These are phyloP conservation scores for Campylorhamphus procurvoides DNA, from an alignment of 2,113 vertebrate genomes.

Conservation along the genomic window DNA sequence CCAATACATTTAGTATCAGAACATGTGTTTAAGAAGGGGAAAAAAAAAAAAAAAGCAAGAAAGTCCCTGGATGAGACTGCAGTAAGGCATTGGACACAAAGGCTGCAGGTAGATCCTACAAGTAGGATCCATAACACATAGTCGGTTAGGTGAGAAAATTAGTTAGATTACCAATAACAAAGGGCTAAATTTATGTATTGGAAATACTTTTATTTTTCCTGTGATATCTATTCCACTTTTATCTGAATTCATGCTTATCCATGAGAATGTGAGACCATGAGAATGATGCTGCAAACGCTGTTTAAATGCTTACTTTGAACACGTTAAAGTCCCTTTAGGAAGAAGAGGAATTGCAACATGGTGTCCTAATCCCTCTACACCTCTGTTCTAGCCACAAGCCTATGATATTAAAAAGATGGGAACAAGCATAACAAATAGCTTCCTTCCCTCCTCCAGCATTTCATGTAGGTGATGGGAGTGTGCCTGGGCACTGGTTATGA, in stretches of 20 bases:
- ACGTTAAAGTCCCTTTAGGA: not conserved
- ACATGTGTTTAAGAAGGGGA: not conserved
- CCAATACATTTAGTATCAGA: not conserved
- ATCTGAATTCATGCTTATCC: not conserved
- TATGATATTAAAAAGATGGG: not conserved
- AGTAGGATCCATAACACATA: not conserved
- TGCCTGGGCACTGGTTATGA: not conserved
- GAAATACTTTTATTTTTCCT: not conserved
- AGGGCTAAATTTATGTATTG: not conserved
- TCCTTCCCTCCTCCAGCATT: not conserved
- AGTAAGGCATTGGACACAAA: not conserved
- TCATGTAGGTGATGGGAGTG: not conserved
- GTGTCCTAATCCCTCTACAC: not conserved
- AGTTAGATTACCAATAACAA: not conserved
- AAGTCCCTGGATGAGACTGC: not conserved
- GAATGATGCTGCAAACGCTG: not conserved
- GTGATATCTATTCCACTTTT: not conserved
- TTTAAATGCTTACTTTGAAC: not conserved
- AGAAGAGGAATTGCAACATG: not conserved
- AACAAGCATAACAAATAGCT: not conserved
- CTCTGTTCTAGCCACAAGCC: not conserved
- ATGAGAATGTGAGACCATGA: not conserved
- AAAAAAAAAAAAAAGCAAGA: too few relatives aligned
- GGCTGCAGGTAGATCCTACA: not conserved
- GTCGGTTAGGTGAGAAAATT: not conserved